These are phyloP conservation scores for Acanthacorydalis orientalis DNA, from an alignment of 2,888 invertebrate genomes.

Conservation along the genomic window DNA sequence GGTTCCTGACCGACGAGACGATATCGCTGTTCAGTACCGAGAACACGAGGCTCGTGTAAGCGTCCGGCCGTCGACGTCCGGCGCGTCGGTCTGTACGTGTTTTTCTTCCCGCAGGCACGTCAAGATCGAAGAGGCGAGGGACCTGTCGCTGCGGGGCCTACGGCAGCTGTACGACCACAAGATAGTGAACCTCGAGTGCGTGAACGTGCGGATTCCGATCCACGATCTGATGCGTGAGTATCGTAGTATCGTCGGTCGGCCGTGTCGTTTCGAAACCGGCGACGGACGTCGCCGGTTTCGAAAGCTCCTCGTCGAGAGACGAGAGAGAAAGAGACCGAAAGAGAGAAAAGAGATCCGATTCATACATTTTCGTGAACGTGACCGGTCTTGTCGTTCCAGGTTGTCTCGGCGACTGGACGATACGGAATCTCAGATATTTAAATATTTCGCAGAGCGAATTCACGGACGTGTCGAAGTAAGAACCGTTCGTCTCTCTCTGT, in stretches of 20 bases:
- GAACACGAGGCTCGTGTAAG: slow-evolving; percentile 37
- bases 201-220: slow-evolving; percentile 36
- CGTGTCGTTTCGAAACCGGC: no score
- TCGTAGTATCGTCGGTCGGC: neutral
- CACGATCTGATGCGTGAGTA: slow-evolving; percentile 34
- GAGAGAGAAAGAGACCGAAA: neutral
- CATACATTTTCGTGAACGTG: no score
- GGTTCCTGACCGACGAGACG: slow-evolving; percentile 39
- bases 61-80: no score
- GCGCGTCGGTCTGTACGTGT: neutral
- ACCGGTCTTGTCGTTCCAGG: no score
- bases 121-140: slow-evolving; percentile 37
- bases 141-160: slow-evolving; percentile 38
- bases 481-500: slow-evolving; percentile 10
- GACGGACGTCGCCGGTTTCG: neutral
- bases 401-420: slow-evolving; percentile 47
- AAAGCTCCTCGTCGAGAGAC: neutral
- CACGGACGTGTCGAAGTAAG: slow-evolving; percentile 35
- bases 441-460: slow-evolving; percentile 46
- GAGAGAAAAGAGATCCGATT: neutral
- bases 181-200: slow-evolving; percentile 40
- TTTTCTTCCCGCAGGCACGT: slow-evolving; percentile 27
- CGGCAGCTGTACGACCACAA: slow-evolving; percentile 42
- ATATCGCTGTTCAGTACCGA: slow-evolving; percentile 40
- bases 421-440: slow-evolving; percentile 38